These are phyloP conservation scores for Scomberomorus guttatus DNA, from an alignment of 2,797 vertebrate species.

Conservation along the genomic window DNA sequence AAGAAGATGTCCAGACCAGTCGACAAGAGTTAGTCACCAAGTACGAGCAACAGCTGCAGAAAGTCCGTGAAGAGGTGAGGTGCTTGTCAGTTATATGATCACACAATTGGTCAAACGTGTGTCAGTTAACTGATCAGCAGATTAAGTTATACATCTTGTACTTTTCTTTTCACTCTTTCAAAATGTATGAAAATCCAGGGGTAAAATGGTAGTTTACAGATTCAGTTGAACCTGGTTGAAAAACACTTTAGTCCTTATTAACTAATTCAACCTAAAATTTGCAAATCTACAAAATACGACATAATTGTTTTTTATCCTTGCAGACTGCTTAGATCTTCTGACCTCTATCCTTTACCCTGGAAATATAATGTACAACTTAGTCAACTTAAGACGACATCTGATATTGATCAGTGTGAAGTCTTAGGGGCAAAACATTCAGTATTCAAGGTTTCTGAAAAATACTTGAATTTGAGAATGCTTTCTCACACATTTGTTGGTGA, in stretches of 20 bases:
- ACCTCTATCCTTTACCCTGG: no score
- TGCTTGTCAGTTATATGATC: neutral
- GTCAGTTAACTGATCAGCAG: neutral
- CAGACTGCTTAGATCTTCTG: neutral
- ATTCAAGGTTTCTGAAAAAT: neutral
- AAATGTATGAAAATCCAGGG: neutral
- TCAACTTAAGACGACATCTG: neutral
- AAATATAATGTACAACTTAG: neutral
- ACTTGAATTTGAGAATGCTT: neutral
- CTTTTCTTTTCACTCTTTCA: neutral
- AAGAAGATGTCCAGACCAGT: constrained; percentile 83
- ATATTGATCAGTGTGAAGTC: neutral
- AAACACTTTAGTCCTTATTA: neutral
- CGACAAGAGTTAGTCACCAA: constrained; percentile 86
- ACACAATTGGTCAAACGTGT: neutral
- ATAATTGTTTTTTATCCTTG: neutral
- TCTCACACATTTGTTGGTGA: no score
- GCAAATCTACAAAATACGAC: neutral
- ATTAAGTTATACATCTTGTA: neutral
- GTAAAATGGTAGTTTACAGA: neutral
- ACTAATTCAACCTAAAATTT: neutral
- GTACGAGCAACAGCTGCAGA: constrained; percentile 92
- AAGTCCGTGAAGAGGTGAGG: constrained; percentile 82
- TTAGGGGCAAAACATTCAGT: neutral
- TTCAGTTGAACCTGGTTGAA: neutral